Evolutionary conservation across 1,140 invertebrate species (phyloP), one percentile per base, ranked within the genome.

Genomic region (Atta cephalotes): DNA sequence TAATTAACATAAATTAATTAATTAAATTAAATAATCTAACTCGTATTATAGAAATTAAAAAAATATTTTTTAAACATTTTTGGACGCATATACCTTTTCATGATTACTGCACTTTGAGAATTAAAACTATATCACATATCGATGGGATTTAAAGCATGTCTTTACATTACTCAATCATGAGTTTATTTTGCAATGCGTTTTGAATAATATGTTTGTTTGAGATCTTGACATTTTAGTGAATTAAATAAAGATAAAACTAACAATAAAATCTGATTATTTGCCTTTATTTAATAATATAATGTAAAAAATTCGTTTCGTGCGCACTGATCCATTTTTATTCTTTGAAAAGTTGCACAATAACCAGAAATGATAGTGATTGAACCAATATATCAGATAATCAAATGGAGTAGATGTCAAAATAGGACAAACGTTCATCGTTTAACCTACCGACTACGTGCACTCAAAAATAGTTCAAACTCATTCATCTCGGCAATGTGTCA

Each of bases 391-490:
- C 12, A 12, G 6, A 58, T 31, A 66, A 68, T 62, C 39, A 35
- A 21, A 51, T 63, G 14, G 7, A 74, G 18, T 51, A 39, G 5
- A 74, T 4, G 39, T 21, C 58, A 74, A 35, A 82, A 60, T 35
- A 25, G 6, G 18, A 31, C 68, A 31, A 60, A 72, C 35, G 28
- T 14, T 62, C 66, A 31, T 12, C 35, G 21, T 84, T 82, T 62
- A 72, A 62, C 25, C 21, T 45, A 25, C 53, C 21, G 35, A 45
- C 49, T 81, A 31, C 10, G 28, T 58, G 53, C 18, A 21, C 56
- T 74, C 39, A 74, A 74, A 74, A 74, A 84, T 84, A 74, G 68
- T 62, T 62, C 56, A 49, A 21, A 18, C 68, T 53, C 18, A 82
- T 28, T 53, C 25, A 18, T 45, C 56, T 21, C 45, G 18, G 72